These are phyloP conservation scores for Drosophila siamana DNA, from an alignment of 2,888 invertebrate species.

Conservation along the genomic window DNA sequence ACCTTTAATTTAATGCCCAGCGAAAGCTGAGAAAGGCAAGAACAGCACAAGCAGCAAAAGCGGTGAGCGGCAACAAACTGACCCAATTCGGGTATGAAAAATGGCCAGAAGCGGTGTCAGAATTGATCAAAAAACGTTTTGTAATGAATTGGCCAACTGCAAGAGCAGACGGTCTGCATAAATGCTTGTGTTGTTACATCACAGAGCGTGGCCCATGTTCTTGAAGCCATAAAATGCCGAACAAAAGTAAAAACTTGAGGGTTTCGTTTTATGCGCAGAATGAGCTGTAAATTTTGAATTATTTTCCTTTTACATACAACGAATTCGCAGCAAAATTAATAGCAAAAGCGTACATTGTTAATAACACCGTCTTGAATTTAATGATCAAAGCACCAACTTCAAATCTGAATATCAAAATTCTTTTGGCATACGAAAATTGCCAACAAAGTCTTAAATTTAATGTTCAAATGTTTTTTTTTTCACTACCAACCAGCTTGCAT, in stretches of 20 bases:
- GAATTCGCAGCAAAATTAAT: not conserved
- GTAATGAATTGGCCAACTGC: conserved; percentile 3
- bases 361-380: too few relatives aligned
- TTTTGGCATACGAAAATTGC: too few relatives aligned
- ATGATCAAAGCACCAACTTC: too few relatives aligned
- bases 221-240: not conserved
- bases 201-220: not conserved
- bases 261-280: not conserved
- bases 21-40: not conserved
- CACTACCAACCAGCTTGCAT: too few relatives aligned
- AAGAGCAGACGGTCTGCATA: not conserved
- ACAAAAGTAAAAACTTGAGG: not conserved
- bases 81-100: conserved; percentile 42
- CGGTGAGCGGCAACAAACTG: conserved; percentile 38
- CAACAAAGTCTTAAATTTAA: not conserved
- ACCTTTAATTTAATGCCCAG: not conserved
- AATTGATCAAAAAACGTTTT: conserved; percentile 47
- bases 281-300: not conserved
- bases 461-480: not conserved
- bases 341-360: too few relatives aligned
- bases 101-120: conserved; percentile 41
- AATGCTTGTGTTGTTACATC: not conserved
- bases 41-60: not conserved
- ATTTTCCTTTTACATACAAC: not conserved
- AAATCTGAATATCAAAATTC: too few relatives aligned